phyloP scores from a whole-genome alignment of 2,113 vertebrate species.

The Dromiciops gliroides region DNA sequence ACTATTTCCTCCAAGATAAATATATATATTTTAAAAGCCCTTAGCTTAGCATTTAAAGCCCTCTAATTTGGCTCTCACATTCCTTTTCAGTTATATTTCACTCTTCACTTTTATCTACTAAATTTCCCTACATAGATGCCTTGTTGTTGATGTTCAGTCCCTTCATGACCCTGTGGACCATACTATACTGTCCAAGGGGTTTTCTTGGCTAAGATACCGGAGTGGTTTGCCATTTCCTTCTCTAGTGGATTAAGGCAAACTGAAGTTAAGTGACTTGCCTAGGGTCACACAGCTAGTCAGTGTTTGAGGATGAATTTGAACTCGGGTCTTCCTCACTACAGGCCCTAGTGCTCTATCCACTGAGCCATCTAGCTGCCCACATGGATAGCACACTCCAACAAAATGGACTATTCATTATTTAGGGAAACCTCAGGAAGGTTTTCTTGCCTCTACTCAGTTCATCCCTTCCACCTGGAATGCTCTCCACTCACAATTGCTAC shows the following conservation, averaged over 20 bases:
- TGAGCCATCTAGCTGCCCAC: too few species aligned
- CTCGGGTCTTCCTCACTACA: too few species aligned
- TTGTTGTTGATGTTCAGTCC: neutral
- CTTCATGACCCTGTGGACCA: neutral
- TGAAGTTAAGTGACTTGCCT: neutral
- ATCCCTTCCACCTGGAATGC: neutral
- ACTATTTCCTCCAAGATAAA: slow-evolving; percentile 14
- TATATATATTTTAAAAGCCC: neutral
- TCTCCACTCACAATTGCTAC: neutral
- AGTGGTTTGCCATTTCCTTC: neutral
- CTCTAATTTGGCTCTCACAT: too few species aligned
- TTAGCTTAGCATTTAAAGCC: slow-evolving; percentile 25
- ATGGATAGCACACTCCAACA: too few species aligned
- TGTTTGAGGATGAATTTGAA: too few species aligned
- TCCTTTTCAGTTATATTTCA: too few species aligned
- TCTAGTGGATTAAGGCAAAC: neutral
- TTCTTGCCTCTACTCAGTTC: accelerated
- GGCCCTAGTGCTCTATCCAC: too few species aligned
- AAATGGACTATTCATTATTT: neutral
- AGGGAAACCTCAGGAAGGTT: neutral
- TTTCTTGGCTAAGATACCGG: neutral
- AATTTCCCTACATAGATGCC: neutral
- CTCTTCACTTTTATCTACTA: neutral
- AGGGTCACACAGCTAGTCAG: too few species aligned
- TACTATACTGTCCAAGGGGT: neutral